Base-by-base conservation (phyloP, 2,888 invertebrate species). In the Xestia c-nigrum region DNA sequence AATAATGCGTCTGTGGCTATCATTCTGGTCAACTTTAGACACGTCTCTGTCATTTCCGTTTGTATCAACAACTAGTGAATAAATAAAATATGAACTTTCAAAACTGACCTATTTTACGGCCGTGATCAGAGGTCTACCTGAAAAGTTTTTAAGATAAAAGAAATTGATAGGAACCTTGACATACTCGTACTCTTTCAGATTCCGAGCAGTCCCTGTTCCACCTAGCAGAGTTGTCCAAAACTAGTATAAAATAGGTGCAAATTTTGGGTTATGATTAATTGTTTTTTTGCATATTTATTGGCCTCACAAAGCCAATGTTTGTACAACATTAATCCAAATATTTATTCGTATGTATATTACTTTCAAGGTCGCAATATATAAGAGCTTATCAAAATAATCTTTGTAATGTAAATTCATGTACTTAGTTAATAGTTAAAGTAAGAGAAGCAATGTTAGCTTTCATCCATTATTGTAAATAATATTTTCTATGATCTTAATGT, bases 401-500 rank as follows among this genome's bases (percentile, higher is more conserved):
- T 75, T 76, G 77, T 78, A 83, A 81, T 79, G 76, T 85, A 80
- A 83, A 83, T 80, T 83, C 50, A 40, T 79, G 64, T 78, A 74
- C 38, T 65, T 85, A 86, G 78, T 79, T 69, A 61, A 69, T 75
- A 81, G 70, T 65, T 79, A 81, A n/a, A 31, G 38, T 84, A 84
- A 76, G 80, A 71, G 10, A 77, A 79, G 71, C 73, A 76, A 80
- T 84, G 81, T 86, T 84, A 87, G 80, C 83, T 82, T 78, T 84
- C 85, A 88, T 84, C 71, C 72, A 87, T 82, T 87, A 81, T 78
- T 91, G 91, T 92, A 91, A 83, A 93, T 92, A 92, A 85, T 86
- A 89, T 89, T 89, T 91, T 91, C 87, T 91, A 91, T 89, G 80
- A 81, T 91, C 88, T 91, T 80, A 89, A 88, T 91, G 90, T 91